Evolutionary conservation across 2,888 invertebrate genomes (phyloP).

Genomic region (Deilephila elpenor): DNA sequence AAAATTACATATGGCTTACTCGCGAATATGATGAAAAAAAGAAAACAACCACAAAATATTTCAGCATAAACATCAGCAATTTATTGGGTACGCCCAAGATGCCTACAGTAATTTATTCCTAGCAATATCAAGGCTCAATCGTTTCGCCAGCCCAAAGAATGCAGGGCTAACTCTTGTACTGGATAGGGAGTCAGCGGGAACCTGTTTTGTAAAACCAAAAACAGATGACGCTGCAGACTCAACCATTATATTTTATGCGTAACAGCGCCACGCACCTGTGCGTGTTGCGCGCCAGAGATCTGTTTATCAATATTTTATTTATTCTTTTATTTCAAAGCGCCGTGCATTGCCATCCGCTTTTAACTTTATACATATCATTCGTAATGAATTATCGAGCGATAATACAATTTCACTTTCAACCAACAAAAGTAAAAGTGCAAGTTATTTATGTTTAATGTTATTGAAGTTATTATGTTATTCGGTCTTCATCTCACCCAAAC

Average conservation of each 20-base stretch:
- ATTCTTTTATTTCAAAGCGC: background rate
- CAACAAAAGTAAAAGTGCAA: constrained; percentile 14
- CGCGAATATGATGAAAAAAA: background rate
- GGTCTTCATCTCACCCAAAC: background rate
- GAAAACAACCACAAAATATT: background rate
- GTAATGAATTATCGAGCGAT: constrained; percentile 1
- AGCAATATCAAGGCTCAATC: constrained; percentile 68
- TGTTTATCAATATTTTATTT: constrained; percentile 13
- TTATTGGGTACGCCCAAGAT: constrained; percentile 8
- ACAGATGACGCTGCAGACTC: constrained; percentile 25
- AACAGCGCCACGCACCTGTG: constrained; percentile 16
- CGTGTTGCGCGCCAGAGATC: background rate
- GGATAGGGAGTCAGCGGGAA: constrained; percentile 73
- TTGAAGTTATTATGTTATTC: background rate
- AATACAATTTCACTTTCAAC: constrained; percentile 9
- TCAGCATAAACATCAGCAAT: background rate
- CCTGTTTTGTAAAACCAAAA: constrained; percentile 59
- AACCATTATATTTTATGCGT: constrained; percentile 26
- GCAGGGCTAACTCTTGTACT: constrained; percentile 55
- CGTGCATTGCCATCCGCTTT: background rate
- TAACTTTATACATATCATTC: background rate
- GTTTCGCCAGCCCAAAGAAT: constrained; percentile 64
- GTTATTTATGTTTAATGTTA: constrained; percentile 1
- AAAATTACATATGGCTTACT: background rate
- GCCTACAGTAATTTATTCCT: constrained; percentile 57